Evolutionary conservation across 2,888 invertebrate genomes (phyloP).

Genomic region (Uloborus plumipes): DNA sequence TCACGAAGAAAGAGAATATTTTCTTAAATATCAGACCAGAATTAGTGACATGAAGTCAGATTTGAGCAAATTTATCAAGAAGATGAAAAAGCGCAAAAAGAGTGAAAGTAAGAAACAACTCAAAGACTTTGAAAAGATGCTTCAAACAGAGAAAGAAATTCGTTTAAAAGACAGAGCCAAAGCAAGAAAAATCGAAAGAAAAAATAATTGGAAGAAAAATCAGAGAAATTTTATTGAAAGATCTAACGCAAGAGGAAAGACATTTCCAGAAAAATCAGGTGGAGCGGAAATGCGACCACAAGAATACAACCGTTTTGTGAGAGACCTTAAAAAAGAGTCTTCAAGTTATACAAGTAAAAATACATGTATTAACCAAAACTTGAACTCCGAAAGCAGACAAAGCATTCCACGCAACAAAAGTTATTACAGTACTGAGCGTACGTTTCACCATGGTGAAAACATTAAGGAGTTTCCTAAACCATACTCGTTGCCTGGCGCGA

Average conservation of each 20-base stretch:
- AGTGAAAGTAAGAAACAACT: background rate
- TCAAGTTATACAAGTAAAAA: too few species aligned
- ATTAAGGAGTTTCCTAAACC: too few species aligned
- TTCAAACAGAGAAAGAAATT: conserved; percentile 12
- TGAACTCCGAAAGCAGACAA: too few species aligned
- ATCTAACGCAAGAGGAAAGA: background rate
- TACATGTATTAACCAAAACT: too few species aligned
- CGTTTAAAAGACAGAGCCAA: conserved; percentile 26
- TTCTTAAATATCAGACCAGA: conserved; percentile 8
- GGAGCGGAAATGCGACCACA: too few species aligned
- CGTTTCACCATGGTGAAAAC: too few species aligned
- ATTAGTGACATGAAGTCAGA: conserved; percentile 24
- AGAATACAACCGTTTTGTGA: too few species aligned
- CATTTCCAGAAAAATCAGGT: background rate
- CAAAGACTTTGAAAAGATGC: background rate
- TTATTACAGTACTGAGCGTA: too few species aligned
- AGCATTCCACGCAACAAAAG: too few species aligned
- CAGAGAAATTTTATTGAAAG: background rate
- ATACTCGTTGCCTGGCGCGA: too few species aligned
- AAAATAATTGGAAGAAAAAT: conserved; percentile 18
- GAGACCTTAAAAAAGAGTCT: too few species aligned
- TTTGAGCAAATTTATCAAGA: conserved; percentile 16
- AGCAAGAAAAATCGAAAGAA: conserved; percentile 20
- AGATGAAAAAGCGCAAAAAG: background rate
- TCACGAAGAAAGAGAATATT: background rate